A percentile compares a stretch with the other conserved stretches of the same genome.
Evolutionary conservation across 2,797 vertebrate species (phyloP).

Genomic region (Chlorospingus flavigularis): DNA sequence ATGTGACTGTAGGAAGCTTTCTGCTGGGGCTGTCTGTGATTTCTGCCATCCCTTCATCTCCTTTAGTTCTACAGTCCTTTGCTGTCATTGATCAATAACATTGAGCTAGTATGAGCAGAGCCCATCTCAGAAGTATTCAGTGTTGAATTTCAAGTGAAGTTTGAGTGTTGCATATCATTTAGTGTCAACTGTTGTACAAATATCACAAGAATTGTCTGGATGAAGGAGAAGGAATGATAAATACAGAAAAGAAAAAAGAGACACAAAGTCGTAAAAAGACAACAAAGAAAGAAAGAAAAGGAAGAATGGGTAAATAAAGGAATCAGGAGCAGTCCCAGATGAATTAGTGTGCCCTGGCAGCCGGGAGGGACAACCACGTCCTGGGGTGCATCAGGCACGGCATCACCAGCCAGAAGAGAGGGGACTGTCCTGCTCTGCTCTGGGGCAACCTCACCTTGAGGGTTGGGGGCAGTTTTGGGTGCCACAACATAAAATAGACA

Average conservation of each 20-base stretch:
- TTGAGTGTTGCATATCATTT: neutral
- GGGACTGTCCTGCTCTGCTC: accelerated
- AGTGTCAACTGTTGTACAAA: neutral
- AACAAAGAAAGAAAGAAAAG: neutral
- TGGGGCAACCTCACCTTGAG: accelerated
- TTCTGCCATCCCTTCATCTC: neutral
- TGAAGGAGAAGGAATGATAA: neutral
- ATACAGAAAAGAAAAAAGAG: neutral
- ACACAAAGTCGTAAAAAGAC: neutral
- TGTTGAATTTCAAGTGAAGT: neutral
- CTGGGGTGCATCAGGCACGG: neutral
- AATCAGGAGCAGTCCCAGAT: neutral
- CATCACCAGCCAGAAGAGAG: accelerated
- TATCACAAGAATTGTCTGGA: neutral
- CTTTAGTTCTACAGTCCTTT: neutral
- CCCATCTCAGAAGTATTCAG: neutral
- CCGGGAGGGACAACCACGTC: accelerated
- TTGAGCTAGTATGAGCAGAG: neutral
- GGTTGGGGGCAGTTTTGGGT: accelerated
- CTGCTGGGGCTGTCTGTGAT: neutral
- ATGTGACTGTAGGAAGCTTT: neutral
- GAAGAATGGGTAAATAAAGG: neutral
- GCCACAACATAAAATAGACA: accelerated
- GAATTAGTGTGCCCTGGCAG: neutral
- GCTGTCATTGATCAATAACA: neutral